Percentiles rank a stretch among this genome's conserved stretches.
phyloP scores from a whole-genome alignment of 2,797 vertebrate genomes.

The Channa striata region DNA sequence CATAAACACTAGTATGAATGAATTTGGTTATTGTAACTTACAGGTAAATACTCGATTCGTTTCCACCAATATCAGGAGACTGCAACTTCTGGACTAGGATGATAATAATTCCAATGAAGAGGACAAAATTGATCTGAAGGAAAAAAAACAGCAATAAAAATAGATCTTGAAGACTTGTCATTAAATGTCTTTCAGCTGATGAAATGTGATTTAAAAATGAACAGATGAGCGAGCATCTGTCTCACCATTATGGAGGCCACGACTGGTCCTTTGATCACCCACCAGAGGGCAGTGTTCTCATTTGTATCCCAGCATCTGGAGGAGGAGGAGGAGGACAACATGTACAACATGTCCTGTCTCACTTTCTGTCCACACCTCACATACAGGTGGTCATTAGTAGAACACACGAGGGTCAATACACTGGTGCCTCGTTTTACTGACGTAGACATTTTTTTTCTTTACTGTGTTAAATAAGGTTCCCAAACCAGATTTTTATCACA shows the following conservation, averaged over 20 bases:
- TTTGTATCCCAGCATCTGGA: conserved; percentile 98
- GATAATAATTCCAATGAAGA: conserved; percentile 97
- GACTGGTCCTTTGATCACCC: conserved; percentile 98
- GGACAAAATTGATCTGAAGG: conserved; percentile 95
- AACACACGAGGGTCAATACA: neutral
- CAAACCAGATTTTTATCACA: too few species aligned
- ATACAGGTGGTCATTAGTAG: conserved; percentile 12
- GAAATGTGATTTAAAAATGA: neutral
- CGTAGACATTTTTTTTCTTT: too few species aligned
- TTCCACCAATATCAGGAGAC: conserved; percentile 97
- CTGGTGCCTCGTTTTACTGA: too few species aligned
- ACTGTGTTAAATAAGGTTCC: too few species aligned
- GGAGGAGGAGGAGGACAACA: conserved; percentile 27
- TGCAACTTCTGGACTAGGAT: conserved; percentile 99
- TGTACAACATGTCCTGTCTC: neutral
- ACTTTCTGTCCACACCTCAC: neutral
- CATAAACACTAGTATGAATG: neutral
- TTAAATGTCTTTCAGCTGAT: neutral
- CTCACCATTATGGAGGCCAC: conserved; percentile 97
- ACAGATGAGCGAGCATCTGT: neutral
- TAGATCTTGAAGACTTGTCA: neutral
- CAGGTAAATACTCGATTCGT: conserved; percentile 96
- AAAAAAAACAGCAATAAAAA: neutral
- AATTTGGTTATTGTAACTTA: conserved; percentile 51
- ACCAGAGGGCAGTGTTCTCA: conserved; percentile 97